Base-by-base conservation (phyloP, 2,113 vertebrate genomes). In the Pachyramphus minor region DNA sequence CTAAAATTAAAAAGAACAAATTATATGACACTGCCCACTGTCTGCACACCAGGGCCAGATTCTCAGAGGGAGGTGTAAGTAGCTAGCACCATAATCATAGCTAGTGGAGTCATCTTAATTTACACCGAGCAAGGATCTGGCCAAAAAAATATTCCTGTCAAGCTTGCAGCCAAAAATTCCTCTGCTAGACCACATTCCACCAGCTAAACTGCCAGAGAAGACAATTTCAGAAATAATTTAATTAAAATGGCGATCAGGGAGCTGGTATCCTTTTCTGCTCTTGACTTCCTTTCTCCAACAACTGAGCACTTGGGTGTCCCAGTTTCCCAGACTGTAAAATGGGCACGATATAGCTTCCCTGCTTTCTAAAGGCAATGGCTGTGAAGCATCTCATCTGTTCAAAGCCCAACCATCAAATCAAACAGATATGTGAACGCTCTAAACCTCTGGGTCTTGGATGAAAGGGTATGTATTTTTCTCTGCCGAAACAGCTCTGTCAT, bases 1-100 rank as follows among this genome's bases (percentile, higher is more conserved):
- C 79, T 93, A 89, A 94, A 97, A 96, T 96, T 62, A 89, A 95
- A 94, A 93, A 89, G 55, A 95, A 94, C 71, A 75, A 91, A 89
- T 90, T 89, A 90, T 42, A 88, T 74, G 35, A 94, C 87, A 90
- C 64, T 95, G 96, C 84, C 84, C 88, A 94, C 91, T 91, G 78
- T 73, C 95, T 95, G 87, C 71, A 87, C 93, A 89, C 37, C 71
- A 95, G 42, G 74, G 33, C 66, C 56, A 89, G 79, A 87, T 92
- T 88, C 93, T 94, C 73, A 93, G 47, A 63, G 42, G 71, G 45
- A 92, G 60, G 33, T 88, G 83, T 92, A 90, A 94, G 95, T 81
- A 13, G 3, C 60, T 77, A 89, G 45, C 9, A 2, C 77, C 14
- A 7, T n/a, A 90, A 81, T 41, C 1, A 0, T 42, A 85, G 74